These are phyloP conservation scores for Calosoma granatense DNA, from an alignment of 1,140 invertebrate species.

Conservation along the genomic window DNA sequence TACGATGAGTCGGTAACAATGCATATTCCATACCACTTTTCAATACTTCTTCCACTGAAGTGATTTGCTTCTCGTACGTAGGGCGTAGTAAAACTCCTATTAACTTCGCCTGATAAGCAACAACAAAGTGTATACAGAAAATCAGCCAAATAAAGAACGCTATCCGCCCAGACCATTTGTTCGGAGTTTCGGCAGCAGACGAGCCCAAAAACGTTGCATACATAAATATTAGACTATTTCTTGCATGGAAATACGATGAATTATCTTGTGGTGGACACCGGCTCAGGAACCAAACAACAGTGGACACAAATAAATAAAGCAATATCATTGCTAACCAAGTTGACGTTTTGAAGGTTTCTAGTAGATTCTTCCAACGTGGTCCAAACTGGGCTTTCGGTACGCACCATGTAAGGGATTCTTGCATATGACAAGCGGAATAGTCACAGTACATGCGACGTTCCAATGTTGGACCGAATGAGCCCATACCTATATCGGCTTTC, in stretches of 20 bases:
- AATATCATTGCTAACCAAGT: conserved; percentile 12
- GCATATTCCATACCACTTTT: conserved; percentile 8
- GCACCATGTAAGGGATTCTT: conserved; percentile 17
- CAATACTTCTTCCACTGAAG: conserved; percentile 17
- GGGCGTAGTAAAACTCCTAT: conserved; percentile 16
- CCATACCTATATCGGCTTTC: conserved; percentile 10
- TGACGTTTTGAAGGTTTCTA: neutral
- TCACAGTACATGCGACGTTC: conserved; percentile 14
- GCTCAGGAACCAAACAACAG: conserved; percentile 12
- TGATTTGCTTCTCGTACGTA: conserved; percentile 16
- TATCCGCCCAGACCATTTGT: conserved; percentile 11
- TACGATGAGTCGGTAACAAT: neutral
- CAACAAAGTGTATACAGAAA: conserved; percentile 15
- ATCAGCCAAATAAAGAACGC: conserved; percentile 19
- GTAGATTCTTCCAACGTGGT: neutral
- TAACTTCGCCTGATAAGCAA: conserved; percentile 16
- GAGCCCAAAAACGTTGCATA: conserved; percentile 13
- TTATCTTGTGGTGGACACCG: conserved; percentile 6
- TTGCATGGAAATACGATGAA: conserved; percentile 11
- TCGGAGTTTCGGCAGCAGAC: conserved; percentile 12
- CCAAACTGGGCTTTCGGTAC: conserved; percentile 15
- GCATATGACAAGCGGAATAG: conserved; percentile 14
- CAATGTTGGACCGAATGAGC: conserved; percentile 15
- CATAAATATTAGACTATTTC: conserved; percentile 11
- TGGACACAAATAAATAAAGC: conserved; percentile 12